Evolutionary conservation across 1,140 invertebrate genomes (phyloP), one percentile per base, ranked within the genome.

Genomic region (Formica selysi): DNA sequence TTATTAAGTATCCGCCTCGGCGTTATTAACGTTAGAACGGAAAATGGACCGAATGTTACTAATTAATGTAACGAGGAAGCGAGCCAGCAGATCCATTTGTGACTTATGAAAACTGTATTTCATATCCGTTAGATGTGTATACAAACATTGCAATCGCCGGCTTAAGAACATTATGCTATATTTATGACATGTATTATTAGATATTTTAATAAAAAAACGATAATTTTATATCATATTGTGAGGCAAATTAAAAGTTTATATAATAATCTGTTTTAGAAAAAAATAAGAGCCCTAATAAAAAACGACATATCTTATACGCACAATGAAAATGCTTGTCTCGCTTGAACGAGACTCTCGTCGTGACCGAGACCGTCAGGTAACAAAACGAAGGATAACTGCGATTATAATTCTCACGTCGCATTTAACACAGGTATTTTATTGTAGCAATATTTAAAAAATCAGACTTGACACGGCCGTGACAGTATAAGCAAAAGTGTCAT

Each of bases 301-400:
- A 80, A 29, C 1, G 29, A 6, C 8, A 57, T 22, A 41, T 36
- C 32, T 38, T n/a, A 54, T 54, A 44, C 59, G 41, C 2, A 13
- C 32, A 44, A 51, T 16, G 64, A 57, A 70, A 70, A 57, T 32
- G 65, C 57, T 70, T 67, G 44, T 70, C 32, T 54, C 57, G 54
- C 41, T 38, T 76, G 62, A 74, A 76, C 57, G 41, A 54, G 44
- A 19, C 32, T 2, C 71, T 54, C 36, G 16, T 76, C 51, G 29
- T 26, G 38, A 62, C 13, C 44, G 36, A 61, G 54, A 74, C 71
- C 13, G 80, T 26, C 59, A 48, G 70, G 16, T 83, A 74, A 83
- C 79, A 83, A 83, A 83, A 38, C 54, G 29, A 84, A 76, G 44
- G 61, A 84, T 76, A 73, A 76, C 48, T 48, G 71, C 80, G 57